Conservation (phyloP, 2,888 invertebrate species). For the Eledone cirrhosa region DNA sequence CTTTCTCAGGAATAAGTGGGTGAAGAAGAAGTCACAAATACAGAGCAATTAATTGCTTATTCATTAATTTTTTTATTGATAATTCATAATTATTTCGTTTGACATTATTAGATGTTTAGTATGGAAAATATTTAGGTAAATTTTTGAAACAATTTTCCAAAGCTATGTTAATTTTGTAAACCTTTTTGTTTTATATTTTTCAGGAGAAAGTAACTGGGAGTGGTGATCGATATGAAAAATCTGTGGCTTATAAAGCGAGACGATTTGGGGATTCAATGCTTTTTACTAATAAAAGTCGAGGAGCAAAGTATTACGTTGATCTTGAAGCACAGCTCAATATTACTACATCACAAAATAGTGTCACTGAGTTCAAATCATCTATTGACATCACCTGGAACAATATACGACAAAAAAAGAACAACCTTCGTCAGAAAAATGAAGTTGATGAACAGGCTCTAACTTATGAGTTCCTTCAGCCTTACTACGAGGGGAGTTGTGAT, state of each 20-base stretch:
- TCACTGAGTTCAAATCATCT: conserved; percentile 37
- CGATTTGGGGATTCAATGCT: conserved; percentile 8
- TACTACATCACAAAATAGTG: conserved; percentile 21
- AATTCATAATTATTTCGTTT: too few species aligned
- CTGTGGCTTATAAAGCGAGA: conserved; percentile 13
- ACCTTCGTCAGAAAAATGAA: conserved; percentile 18
- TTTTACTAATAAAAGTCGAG: conserved; percentile 36
- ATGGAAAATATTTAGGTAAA: too few species aligned
- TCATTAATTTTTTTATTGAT: too few species aligned
- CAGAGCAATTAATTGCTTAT: too few species aligned
- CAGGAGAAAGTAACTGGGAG: conserved; percentile 50
- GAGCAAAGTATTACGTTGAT: conserved; percentile 57
- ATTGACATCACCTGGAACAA: conserved; percentile 55
- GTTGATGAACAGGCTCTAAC: conserved; percentile 47
- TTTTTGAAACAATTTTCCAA: too few species aligned
- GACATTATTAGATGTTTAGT: too few species aligned
- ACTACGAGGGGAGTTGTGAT: conserved; percentile 75
- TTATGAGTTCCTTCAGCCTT: conserved; percentile 78
- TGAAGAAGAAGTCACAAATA: too few species aligned
- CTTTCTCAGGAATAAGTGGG: too few species aligned
- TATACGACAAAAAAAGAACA: conserved; percentile 29
- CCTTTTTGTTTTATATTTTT: conserved; percentile 27
- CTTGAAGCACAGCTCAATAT: conserved; percentile 38
- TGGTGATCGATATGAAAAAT: neutral
- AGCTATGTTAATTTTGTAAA: neutral